Evolutionary conservation across 2,797 vertebrate genomes (phyloP).

Genomic region (Acanthiza pusilla): DNA sequence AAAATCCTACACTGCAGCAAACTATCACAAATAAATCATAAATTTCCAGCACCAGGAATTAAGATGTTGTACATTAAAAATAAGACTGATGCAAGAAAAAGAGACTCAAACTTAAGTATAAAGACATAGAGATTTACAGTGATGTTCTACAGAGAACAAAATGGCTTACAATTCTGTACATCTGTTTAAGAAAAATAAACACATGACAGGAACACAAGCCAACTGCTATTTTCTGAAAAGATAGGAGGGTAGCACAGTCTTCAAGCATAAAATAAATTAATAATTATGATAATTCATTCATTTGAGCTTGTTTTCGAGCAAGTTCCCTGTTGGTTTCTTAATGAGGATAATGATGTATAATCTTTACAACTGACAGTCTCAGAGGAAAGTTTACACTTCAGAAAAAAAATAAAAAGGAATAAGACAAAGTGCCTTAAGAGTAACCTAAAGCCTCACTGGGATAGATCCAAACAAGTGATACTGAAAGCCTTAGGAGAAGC

Average conservation of each 20-base stretch:
- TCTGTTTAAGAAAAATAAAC: not conserved
- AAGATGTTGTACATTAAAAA: not conserved
- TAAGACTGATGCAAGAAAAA: not conserved
- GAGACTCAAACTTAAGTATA: not conserved
- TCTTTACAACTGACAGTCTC: slow-evolving; percentile 24
- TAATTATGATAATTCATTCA: slow-evolving; percentile 32
- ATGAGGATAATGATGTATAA: slow-evolving; percentile 51
- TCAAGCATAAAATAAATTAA: slow-evolving; percentile 38
- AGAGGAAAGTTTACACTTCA: slow-evolving; percentile 18
- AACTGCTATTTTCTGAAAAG: not conserved
- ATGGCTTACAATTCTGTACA: not conserved
- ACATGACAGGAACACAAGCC: not conserved
- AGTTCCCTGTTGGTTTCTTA: slow-evolving; percentile 47
- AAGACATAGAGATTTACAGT: not conserved
- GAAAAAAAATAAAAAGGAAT: not conserved
- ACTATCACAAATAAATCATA: slow-evolving; percentile 15
- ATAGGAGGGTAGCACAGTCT: not conserved
- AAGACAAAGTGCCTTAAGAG: not conserved
- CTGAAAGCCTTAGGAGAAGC: not conserved
- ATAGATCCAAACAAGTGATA: not conserved
- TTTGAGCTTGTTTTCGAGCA: slow-evolving; percentile 18
- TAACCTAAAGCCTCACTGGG: not conserved
- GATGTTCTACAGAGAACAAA: not conserved
- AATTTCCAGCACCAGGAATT: not conserved
- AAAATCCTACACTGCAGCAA: not conserved